These are phyloP conservation scores for Zapornia atra DNA, from an alignment of 2,113 vertebrate genomes.

Conservation along the genomic window DNA sequence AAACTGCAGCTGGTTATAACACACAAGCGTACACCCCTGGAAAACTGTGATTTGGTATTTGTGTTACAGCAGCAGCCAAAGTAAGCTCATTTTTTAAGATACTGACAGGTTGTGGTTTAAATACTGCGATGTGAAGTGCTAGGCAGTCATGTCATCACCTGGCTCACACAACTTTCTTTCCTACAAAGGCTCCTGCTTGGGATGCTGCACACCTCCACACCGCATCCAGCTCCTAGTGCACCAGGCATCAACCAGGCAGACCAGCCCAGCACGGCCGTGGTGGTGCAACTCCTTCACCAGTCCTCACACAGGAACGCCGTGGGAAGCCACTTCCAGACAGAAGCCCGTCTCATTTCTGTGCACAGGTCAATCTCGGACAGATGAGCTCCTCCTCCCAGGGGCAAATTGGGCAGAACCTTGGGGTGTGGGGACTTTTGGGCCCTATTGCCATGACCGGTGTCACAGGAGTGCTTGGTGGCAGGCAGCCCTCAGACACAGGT, in stretches of 20 bases:
- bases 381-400: background rate
- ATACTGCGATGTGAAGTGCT: too few relatives aligned
- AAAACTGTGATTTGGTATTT: background rate
- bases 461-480: background rate
- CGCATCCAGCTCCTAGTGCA: background rate
- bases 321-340: background rate
- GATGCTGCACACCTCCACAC: background rate
- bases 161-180: background rate
- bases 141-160: background rate
- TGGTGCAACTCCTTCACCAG: background rate
- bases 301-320: background rate
- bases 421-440: fast-evolving
- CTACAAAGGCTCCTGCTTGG: background rate
- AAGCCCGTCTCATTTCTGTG: background rate
- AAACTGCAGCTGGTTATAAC: background rate
- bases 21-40: background rate
- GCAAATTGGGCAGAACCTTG: too few relatives aligned
- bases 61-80: background rate
- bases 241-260: background rate
- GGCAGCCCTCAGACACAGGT: fast-evolving
- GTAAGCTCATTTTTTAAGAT: background rate
- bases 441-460: fast-evolving
- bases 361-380: background rate
- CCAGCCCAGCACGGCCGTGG: fast-evolving
- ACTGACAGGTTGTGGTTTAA: background rate